Evolutionary conservation across 2,888 invertebrate genomes (phyloP).

Genomic region (Silvanus unidentatus): DNA sequence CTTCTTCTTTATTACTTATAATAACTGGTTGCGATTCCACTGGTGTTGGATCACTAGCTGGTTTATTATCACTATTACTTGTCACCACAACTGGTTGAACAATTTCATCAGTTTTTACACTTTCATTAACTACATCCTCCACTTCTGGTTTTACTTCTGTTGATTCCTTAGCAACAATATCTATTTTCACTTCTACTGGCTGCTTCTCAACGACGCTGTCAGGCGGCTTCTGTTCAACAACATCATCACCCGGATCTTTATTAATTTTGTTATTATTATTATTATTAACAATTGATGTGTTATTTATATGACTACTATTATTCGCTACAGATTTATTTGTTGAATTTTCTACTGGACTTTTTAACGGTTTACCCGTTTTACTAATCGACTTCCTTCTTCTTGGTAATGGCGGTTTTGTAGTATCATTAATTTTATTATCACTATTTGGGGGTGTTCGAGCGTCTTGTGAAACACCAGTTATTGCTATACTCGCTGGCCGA

Average conservation of each 20-base stretch:
- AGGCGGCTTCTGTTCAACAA: slow-evolving; percentile 21
- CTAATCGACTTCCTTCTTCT: slow-evolving; percentile 42
- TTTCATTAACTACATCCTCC: background rate
- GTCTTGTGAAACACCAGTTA: slow-evolving; percentile 66
- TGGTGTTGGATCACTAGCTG: slow-evolving; percentile 1
- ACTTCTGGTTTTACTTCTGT: slow-evolving; percentile 8
- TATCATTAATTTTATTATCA: slow-evolving; percentile 39
- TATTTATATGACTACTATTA: slow-evolving; percentile 4
- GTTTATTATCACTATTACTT: background rate
- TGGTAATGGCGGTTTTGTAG: slow-evolving; percentile 50
- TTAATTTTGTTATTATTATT: slow-evolving; percentile 6
- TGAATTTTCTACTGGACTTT: slow-evolving; percentile 27
- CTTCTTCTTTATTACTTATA: slow-evolving; percentile 14
- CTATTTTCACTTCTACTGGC: slow-evolving; percentile 8
- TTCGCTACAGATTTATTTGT: slow-evolving; percentile 19
- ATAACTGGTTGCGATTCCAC: slow-evolving; percentile 8
- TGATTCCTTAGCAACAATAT: slow-evolving; percentile 1
- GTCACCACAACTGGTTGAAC: slow-evolving; percentile 1
- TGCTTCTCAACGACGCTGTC: slow-evolving; percentile 14
- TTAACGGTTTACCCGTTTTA: slow-evolving; percentile 28
- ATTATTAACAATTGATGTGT: slow-evolving; percentile 4
- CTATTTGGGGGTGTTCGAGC: slow-evolving; percentile 23
- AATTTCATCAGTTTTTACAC: slow-evolving; percentile 8
- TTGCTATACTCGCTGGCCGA: slow-evolving; percentile 76
- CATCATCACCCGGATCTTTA: slow-evolving; percentile 12